Evolutionary conservation across 1,140 invertebrate genomes (phyloP).

Genomic region (Lepidurus packardi): DNA sequence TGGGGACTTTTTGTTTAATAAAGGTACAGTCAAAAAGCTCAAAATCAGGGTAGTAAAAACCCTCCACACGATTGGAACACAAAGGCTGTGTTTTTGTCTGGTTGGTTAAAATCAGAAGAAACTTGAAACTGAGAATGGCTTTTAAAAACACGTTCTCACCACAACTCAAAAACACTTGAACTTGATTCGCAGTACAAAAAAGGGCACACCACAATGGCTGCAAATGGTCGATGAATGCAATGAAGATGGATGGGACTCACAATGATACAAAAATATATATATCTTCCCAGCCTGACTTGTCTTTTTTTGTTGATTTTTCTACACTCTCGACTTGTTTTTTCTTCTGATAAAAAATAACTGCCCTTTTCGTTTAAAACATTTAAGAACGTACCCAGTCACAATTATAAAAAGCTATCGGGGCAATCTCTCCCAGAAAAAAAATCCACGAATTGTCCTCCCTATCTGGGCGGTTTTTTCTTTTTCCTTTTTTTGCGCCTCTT

Average conservation of each 20-base stretch:
- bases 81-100: neutral
- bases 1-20: neutral
- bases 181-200: neutral
- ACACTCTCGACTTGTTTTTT: neutral
- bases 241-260: neutral
- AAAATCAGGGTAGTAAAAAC: neutral
- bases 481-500: neutral
- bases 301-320: neutral
- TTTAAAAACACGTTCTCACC: neutral
- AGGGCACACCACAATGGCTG: neutral
- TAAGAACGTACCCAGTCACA: neutral
- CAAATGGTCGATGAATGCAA: neutral
- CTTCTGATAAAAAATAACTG: neutral
- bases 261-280: slow-evolving; percentile 20
- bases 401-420: neutral
- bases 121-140: neutral
- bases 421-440: neutral
- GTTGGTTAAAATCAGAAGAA: neutral
- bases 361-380: neutral
- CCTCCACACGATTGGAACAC: neutral
- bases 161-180: neutral
- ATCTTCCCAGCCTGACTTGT: neutral
- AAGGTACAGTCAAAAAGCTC: neutral
- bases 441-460: neutral
- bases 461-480: neutral